These are phyloP conservation scores for Actinemys pallida DNA, from an alignment of 2,113 vertebrate genomes.

Conservation along the genomic window DNA sequence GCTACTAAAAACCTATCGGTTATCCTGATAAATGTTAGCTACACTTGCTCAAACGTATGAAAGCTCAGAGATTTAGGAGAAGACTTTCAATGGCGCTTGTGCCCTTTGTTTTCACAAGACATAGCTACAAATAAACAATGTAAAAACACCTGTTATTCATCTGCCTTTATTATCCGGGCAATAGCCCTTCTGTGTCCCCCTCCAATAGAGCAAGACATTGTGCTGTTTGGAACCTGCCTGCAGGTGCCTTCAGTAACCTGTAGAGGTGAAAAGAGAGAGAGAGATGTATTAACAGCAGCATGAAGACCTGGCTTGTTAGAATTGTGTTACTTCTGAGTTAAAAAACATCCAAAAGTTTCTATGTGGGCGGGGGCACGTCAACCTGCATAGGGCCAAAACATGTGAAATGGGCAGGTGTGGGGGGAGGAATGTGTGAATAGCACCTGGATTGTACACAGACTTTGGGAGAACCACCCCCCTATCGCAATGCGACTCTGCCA, in stretches of 20 bases:
- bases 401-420: neutral
- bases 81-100: neutral
- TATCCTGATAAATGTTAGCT: neutral
- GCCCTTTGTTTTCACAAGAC: neutral
- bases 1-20: neutral
- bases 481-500: neutral
- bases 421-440: neutral
- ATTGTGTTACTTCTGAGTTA: neutral
- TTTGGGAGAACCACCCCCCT: neutral
- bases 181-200: neutral
- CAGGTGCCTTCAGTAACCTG: neutral
- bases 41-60: neutral
- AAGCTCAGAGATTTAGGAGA: neutral
- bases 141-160: slow-evolving; percentile 40
- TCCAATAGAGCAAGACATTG: slow-evolving; percentile 8
- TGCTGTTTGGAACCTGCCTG: neutral
- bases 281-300: neutral
- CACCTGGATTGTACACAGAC: neutral
- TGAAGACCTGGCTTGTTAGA: neutral
- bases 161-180: slow-evolving; percentile 56
- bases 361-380: too few species aligned
- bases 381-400: neutral
- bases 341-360: neutral
- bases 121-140: slow-evolving; percentile 33
- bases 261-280: neutral